A percentile compares a stretch with the other conserved stretches of the same genome.
phyloP scores from a whole-genome alignment of 2,888 invertebrate species.

The Girardia tigrina region DNA sequence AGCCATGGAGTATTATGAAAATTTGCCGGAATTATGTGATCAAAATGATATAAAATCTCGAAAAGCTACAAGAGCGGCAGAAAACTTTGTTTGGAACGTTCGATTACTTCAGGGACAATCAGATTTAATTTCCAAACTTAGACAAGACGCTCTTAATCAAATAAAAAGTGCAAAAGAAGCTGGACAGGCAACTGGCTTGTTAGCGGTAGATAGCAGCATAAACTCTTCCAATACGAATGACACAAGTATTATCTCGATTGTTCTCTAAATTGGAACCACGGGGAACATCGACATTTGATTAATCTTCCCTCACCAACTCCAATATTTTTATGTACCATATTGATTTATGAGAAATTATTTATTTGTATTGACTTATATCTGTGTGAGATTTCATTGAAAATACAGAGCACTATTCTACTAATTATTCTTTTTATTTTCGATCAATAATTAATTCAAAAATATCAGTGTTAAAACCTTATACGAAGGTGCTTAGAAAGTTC shows the following conservation, averaged over 20 bases:
- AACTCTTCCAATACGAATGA: not conserved
- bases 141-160: slow-evolving; percentile 52
- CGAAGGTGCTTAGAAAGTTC: no score
- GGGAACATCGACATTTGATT: not conserved
- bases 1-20: slow-evolving; percentile 51
- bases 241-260: not conserved
- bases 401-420: no score
- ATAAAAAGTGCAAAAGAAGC: slow-evolving; percentile 51
- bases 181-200: slow-evolving; percentile 31
- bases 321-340: not conserved
- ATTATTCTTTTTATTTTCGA: no score
- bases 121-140: slow-evolving; percentile 52
- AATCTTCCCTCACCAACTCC: not conserved
- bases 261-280: not conserved
- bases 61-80: slow-evolving; percentile 46
- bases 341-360: not conserved
- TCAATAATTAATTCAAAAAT: no score
- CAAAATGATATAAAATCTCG: slow-evolving; percentile 50
- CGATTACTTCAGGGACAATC: slow-evolving; percentile 54
- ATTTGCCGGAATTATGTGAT: slow-evolving; percentile 50
- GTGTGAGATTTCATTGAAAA: no score
- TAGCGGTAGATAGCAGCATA: not conserved
- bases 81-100: slow-evolving; percentile 55
- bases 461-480: no score
- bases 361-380: not conserved